Evolutionary conservation across 2,113 vertebrate genomes (phyloP).

Genomic region (Alaudala cheleensis): DNA sequence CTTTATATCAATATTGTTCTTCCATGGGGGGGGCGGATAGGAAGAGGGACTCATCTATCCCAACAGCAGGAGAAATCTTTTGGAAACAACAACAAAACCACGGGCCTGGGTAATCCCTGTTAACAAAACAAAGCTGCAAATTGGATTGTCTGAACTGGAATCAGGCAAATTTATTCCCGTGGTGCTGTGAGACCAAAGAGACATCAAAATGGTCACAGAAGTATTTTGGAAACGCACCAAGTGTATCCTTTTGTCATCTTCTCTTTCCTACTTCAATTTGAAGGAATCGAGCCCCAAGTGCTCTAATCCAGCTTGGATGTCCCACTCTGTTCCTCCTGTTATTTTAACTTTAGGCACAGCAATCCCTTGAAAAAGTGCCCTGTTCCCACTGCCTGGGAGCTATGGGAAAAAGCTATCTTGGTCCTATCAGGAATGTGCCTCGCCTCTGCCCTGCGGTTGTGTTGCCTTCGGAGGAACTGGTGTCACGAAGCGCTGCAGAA

Average conservation of each 20-base stretch:
- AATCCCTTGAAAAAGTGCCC: slow-evolving; percentile 48
- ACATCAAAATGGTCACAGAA: not conserved
- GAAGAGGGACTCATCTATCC: not conserved
- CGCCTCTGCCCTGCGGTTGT: slow-evolving; percentile 47
- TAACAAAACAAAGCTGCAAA: slow-evolving; percentile 16
- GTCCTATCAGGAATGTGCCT: slow-evolving; percentile 64
- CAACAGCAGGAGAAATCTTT: slow-evolving; percentile 1
- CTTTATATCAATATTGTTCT: slow-evolving; percentile 60
- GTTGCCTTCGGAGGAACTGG: slow-evolving; percentile 29
- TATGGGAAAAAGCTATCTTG: slow-evolving; percentile 73
- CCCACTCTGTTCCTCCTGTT: slow-evolving; percentile 31
- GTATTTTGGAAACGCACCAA: slow-evolving; percentile 25
- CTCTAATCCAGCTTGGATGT: slow-evolving; percentile 3
- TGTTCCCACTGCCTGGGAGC: slow-evolving; percentile 64
- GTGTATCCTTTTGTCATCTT: slow-evolving; percentile 26
- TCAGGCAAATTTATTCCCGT: not conserved
- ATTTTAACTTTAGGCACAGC: slow-evolving; percentile 66
- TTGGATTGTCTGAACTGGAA: not conserved
- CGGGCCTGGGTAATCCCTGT: slow-evolving; percentile 39
- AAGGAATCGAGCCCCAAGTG: not conserved
- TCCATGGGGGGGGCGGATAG: not conserved
- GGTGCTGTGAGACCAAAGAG: not conserved
- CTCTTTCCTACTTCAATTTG: slow-evolving; percentile 10
- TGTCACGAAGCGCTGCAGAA: not conserved
- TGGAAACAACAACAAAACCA: slow-evolving; percentile 41